Evolutionary conservation across 2,113 vertebrate species (phyloP), one percentile per base, ranked within the genome.

Genomic region (Paradoxurus hermaphroditus): DNA sequence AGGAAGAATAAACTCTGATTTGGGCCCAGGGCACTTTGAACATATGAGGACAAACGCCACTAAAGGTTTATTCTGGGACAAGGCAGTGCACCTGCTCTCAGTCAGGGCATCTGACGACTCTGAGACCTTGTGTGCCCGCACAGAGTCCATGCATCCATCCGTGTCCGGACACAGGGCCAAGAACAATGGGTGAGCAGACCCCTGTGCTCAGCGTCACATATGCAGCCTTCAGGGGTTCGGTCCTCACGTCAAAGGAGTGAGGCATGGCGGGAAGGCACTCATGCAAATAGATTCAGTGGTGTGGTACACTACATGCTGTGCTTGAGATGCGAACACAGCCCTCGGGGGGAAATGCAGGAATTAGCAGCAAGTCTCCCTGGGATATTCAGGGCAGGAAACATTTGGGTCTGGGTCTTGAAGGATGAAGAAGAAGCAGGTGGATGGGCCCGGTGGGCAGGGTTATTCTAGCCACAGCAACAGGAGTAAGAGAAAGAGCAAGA

Each of bases 1-100:
- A 91, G 86, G 96, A 97, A 85, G 70, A 96, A 96, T 89, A 68
- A 94, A 86, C 90, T 97, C 95, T 97, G 97, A 89, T 96, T 97
- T 87, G 89, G 94, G 94, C 84, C 97, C 63, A 92, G 73, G 87
- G 95, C 95, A 39, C 87, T 96, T 93, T 41, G 84, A 97, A 95
- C 97, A 86, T 27, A 83, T 65, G 92, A 96, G 31, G 10, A 18
- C 81, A 91, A 96, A 94, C 78, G n/a, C 59, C 81, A 91, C 31
- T 19, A 46, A 83, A 96, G 94, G 73, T 84, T 94, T 96, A 82
- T 98, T 96, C 83, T 59, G 56, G 82, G 79, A 86, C 68, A 91
- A 39, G 36, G 88, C 86, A 62, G 62, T n/a, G 75, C 51, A 39
- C 25, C 39, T 89, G 83, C 67, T 96, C 46, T 95, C 49, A 27